Percentiles rank a stretch among this genome's conserved stretches.
phyloP scores from a whole-genome alignment of 2,888 invertebrate species.

The Diabrotica balteata region DNA sequence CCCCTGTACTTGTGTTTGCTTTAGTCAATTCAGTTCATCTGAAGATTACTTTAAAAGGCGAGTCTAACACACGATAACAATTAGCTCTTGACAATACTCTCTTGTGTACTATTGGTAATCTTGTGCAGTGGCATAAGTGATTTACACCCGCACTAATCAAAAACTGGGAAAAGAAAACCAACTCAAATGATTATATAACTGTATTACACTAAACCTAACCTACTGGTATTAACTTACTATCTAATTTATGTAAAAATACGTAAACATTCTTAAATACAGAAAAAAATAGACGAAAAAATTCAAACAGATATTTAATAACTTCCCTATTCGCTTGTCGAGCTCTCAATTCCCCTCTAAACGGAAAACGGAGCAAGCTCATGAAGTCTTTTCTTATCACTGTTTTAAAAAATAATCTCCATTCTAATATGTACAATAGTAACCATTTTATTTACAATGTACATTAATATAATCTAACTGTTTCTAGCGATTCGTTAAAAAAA shows the following conservation, averaged over 20 bases:
- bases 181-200: not conserved
- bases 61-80: no score
- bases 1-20: no score
- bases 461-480: no score
- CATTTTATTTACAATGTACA: not conserved
- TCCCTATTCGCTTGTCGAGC: not conserved
- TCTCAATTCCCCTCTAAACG: not conserved
- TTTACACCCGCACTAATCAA: no score
- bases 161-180: not conserved
- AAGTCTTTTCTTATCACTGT: conserved; percentile 5
- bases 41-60: no score
- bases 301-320: no score
- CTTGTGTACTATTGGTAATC: no score
- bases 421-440: not conserved
- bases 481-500: no score
- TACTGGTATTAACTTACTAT: conserved; percentile 39
- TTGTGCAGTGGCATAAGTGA: no score
- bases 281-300: conserved; percentile 31
- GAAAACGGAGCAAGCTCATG: not conserved
- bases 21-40: no score
- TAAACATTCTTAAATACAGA: conserved; percentile 30
- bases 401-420: conserved; percentile 1
- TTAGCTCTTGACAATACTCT: no score
- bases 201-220: conserved; percentile 41
- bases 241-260: conserved; percentile 34